These are phyloP conservation scores for Danaus chrysippus DNA, from an alignment of 2,888 invertebrate genomes.

Conservation along the genomic window DNA sequence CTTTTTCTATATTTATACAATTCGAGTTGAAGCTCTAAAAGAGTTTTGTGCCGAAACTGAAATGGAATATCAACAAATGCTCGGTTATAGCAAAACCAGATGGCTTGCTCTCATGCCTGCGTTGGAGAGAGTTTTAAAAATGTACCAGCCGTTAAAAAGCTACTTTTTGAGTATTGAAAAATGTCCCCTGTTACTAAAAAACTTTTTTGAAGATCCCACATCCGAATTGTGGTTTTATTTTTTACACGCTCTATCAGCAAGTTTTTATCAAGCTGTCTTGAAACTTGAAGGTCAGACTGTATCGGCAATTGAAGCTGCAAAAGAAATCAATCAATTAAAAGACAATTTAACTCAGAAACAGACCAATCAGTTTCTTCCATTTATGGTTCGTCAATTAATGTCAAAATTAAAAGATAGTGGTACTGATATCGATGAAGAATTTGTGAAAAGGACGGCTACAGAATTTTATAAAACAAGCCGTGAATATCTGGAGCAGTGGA, in stretches of 20 bases:
- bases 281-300: constrained; percentile 35
- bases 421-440: constrained; percentile 37
- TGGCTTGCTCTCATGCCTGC: constrained; percentile 34
- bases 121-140: constrained; percentile 38
- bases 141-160: constrained; percentile 40
- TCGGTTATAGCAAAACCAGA: constrained; percentile 35
- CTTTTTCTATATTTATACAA: constrained; percentile 35
- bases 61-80: constrained; percentile 35
- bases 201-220: constrained; percentile 38
- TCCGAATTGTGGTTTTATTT: constrained; percentile 40
- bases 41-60: constrained; percentile 33
- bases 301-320: constrained; percentile 35
- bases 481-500: neutral
- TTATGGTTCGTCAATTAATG: constrained; percentile 33
- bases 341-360: constrained; percentile 35
- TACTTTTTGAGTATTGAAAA: constrained; percentile 42
- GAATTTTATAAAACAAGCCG: constrained; percentile 36
- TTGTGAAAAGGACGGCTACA: constrained; percentile 34
- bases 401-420: constrained; percentile 38
- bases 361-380: constrained; percentile 37
- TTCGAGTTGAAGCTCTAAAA: constrained; percentile 35
- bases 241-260: constrained; percentile 31
- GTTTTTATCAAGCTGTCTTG: constrained; percentile 36
- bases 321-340: constrained; percentile 35
- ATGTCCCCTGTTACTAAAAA: constrained; percentile 36